These are phyloP conservation scores for Pogonognathellus flavescens DNA, from an alignment of 1,140 invertebrate species.

Conservation along the genomic window DNA sequence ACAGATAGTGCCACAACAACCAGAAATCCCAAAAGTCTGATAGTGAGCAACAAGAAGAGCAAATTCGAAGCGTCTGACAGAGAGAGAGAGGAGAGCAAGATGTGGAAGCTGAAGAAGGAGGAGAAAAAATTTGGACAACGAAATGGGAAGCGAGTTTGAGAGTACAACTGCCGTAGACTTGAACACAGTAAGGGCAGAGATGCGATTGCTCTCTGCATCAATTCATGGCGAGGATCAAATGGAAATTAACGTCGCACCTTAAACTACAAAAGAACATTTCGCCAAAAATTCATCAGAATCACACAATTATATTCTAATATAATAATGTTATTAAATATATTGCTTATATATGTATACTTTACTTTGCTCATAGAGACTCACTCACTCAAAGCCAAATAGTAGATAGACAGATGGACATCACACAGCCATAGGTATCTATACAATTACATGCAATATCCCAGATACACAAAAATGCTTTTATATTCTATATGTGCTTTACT, in stretches of 20 bases:
- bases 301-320: neutral
- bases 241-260: conserved; percentile 19
- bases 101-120: neutral
- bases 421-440: conserved; percentile 14
- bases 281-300: neutral
- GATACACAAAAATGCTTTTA: neutral
- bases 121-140: conserved; percentile 7
- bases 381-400: no score
- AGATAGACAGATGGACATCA: neutral
- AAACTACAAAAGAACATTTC: conserved; percentile 15
- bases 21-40: no score
- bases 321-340: neutral
- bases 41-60: no score
- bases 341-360: no score
- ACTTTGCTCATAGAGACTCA: no score
- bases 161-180: conserved; percentile 36
- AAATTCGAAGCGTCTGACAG: no score
- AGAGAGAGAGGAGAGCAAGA: neutral
- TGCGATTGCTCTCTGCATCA: conserved; percentile 32
- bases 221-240: conserved; percentile 22
- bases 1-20: no score
- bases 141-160: neutral
- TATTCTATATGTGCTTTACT: conserved; percentile 17
- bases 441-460: neutral
- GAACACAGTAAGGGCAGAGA: conserved; percentile 20